A percentile compares a stretch with the other conserved stretches of the same genome.
phyloP scores from a whole-genome alignment of 92 coral and sea anemone species.

The Ricordea florida region DNA sequence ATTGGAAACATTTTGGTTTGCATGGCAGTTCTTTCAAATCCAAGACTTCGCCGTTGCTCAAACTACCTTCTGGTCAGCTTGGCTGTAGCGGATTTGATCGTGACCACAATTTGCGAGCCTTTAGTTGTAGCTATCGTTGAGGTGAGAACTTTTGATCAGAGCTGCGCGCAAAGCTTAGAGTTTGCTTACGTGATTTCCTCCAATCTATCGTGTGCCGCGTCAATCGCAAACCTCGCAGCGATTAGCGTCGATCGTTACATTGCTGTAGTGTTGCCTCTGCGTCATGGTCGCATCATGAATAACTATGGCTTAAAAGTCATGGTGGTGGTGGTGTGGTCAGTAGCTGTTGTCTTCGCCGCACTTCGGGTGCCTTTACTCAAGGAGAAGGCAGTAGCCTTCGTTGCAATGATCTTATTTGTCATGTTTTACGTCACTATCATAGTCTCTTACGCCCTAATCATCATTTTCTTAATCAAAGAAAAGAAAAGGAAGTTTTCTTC shows the following conservation, averaged over 20 bases:
- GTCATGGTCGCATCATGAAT: conserved; percentile 18
- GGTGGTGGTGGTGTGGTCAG: conserved; percentile 22
- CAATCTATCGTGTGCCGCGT: conserved; percentile 30
- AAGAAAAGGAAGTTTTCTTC: not conserved
- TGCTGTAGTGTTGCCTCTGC: conserved; percentile 37
- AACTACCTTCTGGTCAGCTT: conserved; percentile 53
- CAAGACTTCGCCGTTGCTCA: conserved; percentile 18
- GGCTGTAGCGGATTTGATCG: conserved; percentile 63
- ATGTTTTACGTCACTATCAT: too few relatives aligned
- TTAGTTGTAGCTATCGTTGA: conserved; percentile 24
- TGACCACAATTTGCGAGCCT: conserved; percentile 46
- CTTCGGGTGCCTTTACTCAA: not conserved
- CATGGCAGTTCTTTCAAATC: conserved; percentile 25
- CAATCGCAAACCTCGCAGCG: conserved; percentile 18
- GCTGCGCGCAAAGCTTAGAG: conserved; percentile 29
- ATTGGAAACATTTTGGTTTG: conserved; percentile 50
- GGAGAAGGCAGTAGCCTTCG: not conserved
- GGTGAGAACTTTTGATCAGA: not conserved
- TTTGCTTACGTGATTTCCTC: conserved; percentile 17
- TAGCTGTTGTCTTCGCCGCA: not conserved
- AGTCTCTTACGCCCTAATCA: not conserved
- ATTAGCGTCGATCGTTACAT: conserved; percentile 47
- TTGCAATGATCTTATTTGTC: not conserved
- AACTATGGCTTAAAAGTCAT: conserved; percentile 20
- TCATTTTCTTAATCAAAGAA: conserved; percentile 9